phyloP scores from a whole-genome alignment of 2,888 invertebrate species.

The Mesorhabditis sp. region DNA sequence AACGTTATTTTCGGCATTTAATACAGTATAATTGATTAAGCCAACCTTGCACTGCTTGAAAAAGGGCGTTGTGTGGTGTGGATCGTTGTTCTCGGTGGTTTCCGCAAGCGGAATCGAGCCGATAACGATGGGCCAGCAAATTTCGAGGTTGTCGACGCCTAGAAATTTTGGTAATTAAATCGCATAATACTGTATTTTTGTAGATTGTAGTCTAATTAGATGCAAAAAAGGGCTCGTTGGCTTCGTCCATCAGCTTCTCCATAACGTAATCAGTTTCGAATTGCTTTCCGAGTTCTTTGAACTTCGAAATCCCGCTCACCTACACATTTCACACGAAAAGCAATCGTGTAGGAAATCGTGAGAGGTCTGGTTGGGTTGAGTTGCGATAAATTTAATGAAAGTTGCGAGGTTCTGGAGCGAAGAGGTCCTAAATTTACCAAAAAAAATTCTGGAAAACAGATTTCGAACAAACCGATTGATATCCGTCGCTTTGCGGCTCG shows the following conservation, averaged over 20 bases:
- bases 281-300: too few species aligned
- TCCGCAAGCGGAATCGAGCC: constrained; percentile 35
- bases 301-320: not conserved
- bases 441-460: too few species aligned
- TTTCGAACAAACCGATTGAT: not conserved
- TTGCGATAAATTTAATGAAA: not conserved
- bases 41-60: not conserved
- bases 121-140: constrained; percentile 43
- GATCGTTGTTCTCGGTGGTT: not conserved
- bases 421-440: not conserved
- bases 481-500: not conserved
- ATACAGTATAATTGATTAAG: too few species aligned
- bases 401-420: not conserved
- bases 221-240: too few species aligned
- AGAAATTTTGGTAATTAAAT: not conserved
- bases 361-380: not conserved
- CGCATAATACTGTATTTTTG: not conserved
- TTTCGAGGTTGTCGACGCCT: constrained; percentile 47
- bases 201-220: too few species aligned
- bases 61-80: not conserved
- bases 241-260: too few species aligned
- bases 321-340: constrained; percentile 2
- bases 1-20: too few species aligned
- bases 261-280: too few species aligned
- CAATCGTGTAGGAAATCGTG: not conserved